Base-by-base conservation (phyloP, 92 coral and sea anemone genomes). In the Palythoa grandiflora region DNA sequence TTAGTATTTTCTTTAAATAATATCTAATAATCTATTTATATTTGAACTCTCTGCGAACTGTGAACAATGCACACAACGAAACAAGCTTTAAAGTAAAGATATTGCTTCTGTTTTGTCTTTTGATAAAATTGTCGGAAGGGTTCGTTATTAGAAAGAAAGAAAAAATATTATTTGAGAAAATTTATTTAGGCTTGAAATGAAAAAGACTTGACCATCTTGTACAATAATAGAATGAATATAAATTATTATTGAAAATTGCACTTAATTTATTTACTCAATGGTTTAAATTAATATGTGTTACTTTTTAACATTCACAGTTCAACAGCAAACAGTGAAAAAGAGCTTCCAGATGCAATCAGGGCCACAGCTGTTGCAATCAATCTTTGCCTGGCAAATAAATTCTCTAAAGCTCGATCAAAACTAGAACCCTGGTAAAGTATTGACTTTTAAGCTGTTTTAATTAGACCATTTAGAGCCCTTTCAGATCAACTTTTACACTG, bases 321-420 rank as follows among this genome's bases (percentile, higher is more conserved):
- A 21, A 19, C 16, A 6, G 39, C 57, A 47, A 47, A 12, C 9
- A 73, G 57, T 89, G 94, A 96, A 76, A 90, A 73, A 54, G 93
- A 91, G 44, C 87, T 97, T 63, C 98, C 98, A 48, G 99, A 95
- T 94, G 99, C 99, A 4, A 97, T 97, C 66, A 88, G 90, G 66
- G 94, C 98, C 21, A 95, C 99, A 75, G 98, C 98, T 37, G 88
- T 95, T 86, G 99, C 99, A 40, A 89, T 97, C 68, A 97, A 97
- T 75, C 98, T 97, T 79, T 97, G 99, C 91, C 80, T 97, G 70
- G 90, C 98, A 60, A 97, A 97, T 76, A 97, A 97, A 91, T 97
- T 97, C 77, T 78, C 77, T 54, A 90, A 93, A 80, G 99, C 99
- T 68, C 98, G 93, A 84, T 93, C 94, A 72, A 96, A 95, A 83